Base-by-base conservation (phyloP, 2,113 vertebrate species). In the Cheilinus undulatus region DNA sequence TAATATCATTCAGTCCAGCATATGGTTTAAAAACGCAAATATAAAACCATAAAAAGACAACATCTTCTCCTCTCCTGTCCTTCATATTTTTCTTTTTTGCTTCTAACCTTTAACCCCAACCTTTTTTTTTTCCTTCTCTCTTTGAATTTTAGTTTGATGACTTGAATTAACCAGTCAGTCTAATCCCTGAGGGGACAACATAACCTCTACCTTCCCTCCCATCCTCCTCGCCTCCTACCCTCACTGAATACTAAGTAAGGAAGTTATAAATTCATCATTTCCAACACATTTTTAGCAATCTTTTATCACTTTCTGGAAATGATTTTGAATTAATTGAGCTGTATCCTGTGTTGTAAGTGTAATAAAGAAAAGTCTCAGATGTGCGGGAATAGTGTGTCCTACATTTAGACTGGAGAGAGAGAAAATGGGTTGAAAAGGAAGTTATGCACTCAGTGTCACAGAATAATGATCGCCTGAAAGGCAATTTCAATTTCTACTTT, bases 101-200 rank as follows among this genome's bases (percentile, higher is more conserved):
- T n/a, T 40, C 66, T 49, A 28, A 58, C 42, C 68, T 67, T 40
- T 70, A 76, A 74, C 61, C 68, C 48, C 0, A 1, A 73, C 73
- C 69, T 61, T 32, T 78, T 30, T 45, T 73, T 67, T 54, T 51
- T 65, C 36, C 14, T 11, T 58, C 45, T 71, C 60, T 58, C 69
- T 19, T 34, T 82, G 78, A 69, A 80, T 78, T 86, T 78, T 46
- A 67, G 24, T 69, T 69, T 14, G 28, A 86, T 72, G 61, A 74
- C 42, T 73, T 80, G 57, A 89, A 82, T 80, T 60, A 82, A 80
- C 57, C 58, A 80, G 78, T 79, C 68, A 60, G 80, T 83, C 63
- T 68, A 53, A 52, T 66, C 65, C 73, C 69, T 7, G 32, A 64
- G 32, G 54, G 54, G 59, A 69, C 15, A 11, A 54, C 67, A 69